Conservation (phyloP, 2,888 invertebrate genomes). For the Morpho achilles region DNA sequence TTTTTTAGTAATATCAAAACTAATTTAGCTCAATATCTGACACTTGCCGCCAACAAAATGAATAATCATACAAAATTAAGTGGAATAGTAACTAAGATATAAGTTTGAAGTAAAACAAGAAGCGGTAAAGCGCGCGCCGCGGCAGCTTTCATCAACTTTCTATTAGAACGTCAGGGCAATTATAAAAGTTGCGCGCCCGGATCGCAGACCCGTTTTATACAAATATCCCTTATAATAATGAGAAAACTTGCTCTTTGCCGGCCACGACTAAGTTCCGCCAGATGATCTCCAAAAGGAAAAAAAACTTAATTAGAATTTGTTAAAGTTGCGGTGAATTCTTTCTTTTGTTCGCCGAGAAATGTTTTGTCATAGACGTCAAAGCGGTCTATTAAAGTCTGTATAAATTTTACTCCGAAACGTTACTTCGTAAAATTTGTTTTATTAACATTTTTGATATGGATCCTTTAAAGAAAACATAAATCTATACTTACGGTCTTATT, state of each 20-base stretch:
- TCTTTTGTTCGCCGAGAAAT: conserved; percentile 22
- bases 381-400: conserved; percentile 21
- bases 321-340: conserved; percentile 26
- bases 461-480: not conserved
- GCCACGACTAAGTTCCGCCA: conserved; percentile 52
- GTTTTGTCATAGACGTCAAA: conserved; percentile 25
- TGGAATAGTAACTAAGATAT: conserved; percentile 53
- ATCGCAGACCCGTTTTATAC: conserved; percentile 62
- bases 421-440: conserved; percentile 9
- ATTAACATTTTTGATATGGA: conserved; percentile 6
- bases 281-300: conserved; percentile 60
- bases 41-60: conserved; percentile 6
- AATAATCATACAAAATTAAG: conserved; percentile 33
- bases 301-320: conserved; percentile 44
- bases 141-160: conserved; percentile 75
- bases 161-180: conserved; percentile 73
- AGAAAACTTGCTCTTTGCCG: conserved; percentile 65
- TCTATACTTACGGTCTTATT: too few species aligned
- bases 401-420: conserved; percentile 17
- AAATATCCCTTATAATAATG: conserved; percentile 70
- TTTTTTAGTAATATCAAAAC: too few species aligned
- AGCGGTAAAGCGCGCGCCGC: conserved; percentile 43
- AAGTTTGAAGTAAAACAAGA: conserved; percentile 63
- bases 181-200: conserved; percentile 63
- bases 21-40: conserved; percentile 10